These are phyloP conservation scores for Lutjanus argentimaculatus DNA, from an alignment of 2,797 vertebrate genomes.

Conservation along the genomic window DNA sequence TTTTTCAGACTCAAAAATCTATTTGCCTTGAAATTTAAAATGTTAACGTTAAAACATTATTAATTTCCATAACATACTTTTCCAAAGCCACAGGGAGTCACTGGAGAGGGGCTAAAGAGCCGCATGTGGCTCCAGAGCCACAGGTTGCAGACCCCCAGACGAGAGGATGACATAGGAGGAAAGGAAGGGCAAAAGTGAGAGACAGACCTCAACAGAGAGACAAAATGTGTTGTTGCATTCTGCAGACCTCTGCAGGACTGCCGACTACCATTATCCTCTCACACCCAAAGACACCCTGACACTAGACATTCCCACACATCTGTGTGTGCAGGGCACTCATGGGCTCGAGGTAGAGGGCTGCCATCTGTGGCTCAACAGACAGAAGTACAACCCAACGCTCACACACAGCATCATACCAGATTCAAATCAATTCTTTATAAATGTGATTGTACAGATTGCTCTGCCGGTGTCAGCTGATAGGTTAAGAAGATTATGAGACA, in stretches of 20 bases:
- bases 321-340: slow-evolving; percentile 50
- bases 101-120: no score
- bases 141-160: no score
- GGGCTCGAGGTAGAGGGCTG: slow-evolving; percentile 72
- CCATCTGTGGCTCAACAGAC: slow-evolving; percentile 78
- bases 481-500: slow-evolving; percentile 51
- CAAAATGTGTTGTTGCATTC: slow-evolving; percentile 41
- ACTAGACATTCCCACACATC: slow-evolving; percentile 50
- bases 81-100: no score
- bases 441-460: slow-evolving; percentile 43
- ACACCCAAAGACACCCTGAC: slow-evolving; percentile 58
- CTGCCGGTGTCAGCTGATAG: slow-evolving; percentile 28
- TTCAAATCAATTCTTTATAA: slow-evolving; percentile 40
- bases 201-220: neutral
- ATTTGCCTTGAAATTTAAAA: no score
- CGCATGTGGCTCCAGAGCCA: no score
- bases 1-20: no score
- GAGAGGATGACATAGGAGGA: neutral
- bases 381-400: slow-evolving; percentile 63
- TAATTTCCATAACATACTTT: no score
- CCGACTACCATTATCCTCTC: slow-evolving; percentile 41
- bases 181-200: slow-evolving; percentile 11
- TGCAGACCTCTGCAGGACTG: slow-evolving; percentile 64
- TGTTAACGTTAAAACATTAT: no score
- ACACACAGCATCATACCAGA: slow-evolving; percentile 12